Base-by-base conservation (phyloP, 2,888 invertebrate genomes). In the Cacoxenus indagator region DNA sequence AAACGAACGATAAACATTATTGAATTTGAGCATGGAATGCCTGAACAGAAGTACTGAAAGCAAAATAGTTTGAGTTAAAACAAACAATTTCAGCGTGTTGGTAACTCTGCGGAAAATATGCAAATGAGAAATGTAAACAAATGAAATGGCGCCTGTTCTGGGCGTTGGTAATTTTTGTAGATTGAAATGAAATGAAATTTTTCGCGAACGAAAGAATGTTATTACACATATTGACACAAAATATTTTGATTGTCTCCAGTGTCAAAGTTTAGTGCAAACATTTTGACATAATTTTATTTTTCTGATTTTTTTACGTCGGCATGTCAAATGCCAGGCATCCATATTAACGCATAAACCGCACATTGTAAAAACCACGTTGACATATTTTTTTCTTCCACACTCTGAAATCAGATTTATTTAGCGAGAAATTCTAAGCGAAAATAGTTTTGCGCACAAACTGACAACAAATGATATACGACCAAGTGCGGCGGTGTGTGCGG, bases 391-490 rank as follows among this genome's bases (percentile, higher is more conserved):
- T 8, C 14, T 37, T 37, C 37, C 9, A 37, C 8, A 37, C 37
- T 37, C n/a, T n/a, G n/a, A n/a, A n/a, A n/a, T n/a, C n/a, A 37
- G 19, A 48, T 48, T 48, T 48, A 48, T 48, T 48, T 48, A 48
- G 48, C 19, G 48, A 8, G 17, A 48, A n/a, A 11, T 48, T 48
- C 19, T 48, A n/a, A n/a, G 19, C 17, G 48, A 14, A 48, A 48
- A 48, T 48, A 48, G 14, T 19, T 48, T 48, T 9, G 6, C n/a
- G n/a, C 37, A 37, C 37, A 11, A 46, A 46, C 46, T 6, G 46
- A 46, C 46, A 46, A 46, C 31, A 9, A 46, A 46, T 37, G 37
- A 37, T 11, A 37, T 5, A 37, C 37, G 6, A 37, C 37, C 5
- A 37, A 37, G 37, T 8, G 37, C 11, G 37, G 37, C 5, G 11